Conservation (phyloP, 2,797 vertebrate species). For the Argentina silus region DNA sequence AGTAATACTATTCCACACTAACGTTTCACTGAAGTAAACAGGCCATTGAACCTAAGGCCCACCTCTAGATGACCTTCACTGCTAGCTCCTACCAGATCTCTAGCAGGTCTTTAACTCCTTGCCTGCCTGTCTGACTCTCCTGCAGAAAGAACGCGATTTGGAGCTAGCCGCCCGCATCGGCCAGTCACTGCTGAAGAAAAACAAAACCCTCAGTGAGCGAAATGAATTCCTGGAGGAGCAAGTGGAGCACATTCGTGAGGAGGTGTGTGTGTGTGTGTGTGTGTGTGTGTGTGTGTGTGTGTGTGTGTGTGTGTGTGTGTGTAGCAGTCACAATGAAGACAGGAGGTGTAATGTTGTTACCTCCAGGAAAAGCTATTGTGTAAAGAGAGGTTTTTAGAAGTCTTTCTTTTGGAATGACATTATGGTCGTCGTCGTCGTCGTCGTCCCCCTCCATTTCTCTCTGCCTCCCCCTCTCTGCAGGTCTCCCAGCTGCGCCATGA, state of each 20-base stretch:
- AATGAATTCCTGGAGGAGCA: conserved; percentile 95
- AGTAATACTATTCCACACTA: too few species aligned
- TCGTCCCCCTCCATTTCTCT: neutral
- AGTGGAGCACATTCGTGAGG: conserved; percentile 94
- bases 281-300: neutral
- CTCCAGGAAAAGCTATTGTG: neutral
- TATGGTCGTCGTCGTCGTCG: neutral
- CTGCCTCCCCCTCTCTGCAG: conserved; percentile 61
- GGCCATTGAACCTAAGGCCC: too few species aligned
- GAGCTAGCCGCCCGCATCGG: conserved; percentile 97
- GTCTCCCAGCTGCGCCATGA: conserved; percentile 96
- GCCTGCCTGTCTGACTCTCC: neutral
- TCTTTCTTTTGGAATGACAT: too few species aligned
- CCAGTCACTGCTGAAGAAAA: conserved; percentile 97
- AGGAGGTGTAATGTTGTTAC: too few species aligned
- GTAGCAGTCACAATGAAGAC: too few species aligned
- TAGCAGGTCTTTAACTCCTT: neutral
- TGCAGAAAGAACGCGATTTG: conserved; percentile 96
- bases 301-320: neutral
- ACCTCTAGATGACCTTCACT: too few species aligned
- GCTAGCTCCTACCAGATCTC: neutral
- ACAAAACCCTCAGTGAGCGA: conserved; percentile 94
- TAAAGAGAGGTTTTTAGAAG: too few species aligned
- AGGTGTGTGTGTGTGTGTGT: conserved; percentile 75
- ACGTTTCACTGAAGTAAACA: too few species aligned